phyloP scores from a whole-genome alignment of 2,113 vertebrate genomes.

The Ceuthmochares aereus region DNA sequence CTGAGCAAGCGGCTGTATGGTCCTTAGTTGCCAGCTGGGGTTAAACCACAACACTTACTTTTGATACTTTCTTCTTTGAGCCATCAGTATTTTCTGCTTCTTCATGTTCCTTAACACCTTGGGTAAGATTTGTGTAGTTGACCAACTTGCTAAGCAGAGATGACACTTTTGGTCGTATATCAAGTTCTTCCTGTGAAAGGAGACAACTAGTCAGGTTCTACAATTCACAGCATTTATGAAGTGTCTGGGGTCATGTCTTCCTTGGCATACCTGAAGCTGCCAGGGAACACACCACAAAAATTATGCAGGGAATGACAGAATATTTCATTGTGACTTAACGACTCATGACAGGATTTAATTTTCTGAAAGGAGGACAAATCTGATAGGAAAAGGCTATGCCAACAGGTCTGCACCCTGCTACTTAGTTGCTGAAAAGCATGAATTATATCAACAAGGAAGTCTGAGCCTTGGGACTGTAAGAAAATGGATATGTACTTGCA shows the following conservation, averaged over 20 bases:
- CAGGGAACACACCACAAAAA: not conserved
- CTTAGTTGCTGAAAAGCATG: not conserved
- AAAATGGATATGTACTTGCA: not conserved
- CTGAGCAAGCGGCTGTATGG: too few species aligned
- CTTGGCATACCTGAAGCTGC: not conserved
- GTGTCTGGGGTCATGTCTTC: not conserved
- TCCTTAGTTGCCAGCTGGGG: too few species aligned
- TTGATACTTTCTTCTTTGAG: conserved; percentile 84
- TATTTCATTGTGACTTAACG: not conserved
- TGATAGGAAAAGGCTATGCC: not conserved
- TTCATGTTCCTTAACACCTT: conserved; percentile 96
- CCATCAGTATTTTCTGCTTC: conserved; percentile 89
- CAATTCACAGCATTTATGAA: not conserved
- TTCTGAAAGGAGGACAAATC: not conserved
- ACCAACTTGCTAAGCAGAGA: conserved; percentile 95
- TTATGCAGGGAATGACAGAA: not conserved
- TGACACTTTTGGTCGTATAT: conserved; percentile 96
- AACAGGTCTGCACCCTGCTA: not conserved
- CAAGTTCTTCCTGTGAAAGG: conserved; percentile 90
- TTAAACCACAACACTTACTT: conserved; percentile 77
- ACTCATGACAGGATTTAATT: not conserved
- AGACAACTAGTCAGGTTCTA: not conserved
- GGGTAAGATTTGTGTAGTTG: conserved; percentile 96
- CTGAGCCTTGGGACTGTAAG: not conserved
- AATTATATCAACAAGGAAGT: not conserved